Evolutionary conservation across 2,888 invertebrate species (phyloP).

Genomic region (Julus scandinavius): DNA sequence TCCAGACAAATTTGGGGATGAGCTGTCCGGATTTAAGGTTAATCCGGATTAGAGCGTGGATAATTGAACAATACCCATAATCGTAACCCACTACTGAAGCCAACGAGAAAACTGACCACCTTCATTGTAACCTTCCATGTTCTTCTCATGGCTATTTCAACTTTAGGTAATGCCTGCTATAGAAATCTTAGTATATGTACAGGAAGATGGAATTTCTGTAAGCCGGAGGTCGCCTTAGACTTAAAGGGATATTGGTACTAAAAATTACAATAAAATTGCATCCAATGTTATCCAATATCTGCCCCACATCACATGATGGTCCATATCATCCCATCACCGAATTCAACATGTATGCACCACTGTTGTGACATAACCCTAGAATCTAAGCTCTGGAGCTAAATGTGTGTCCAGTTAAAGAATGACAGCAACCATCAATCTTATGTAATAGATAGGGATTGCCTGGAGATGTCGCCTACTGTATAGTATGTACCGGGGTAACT

Average conservation of each 20-base stretch:
- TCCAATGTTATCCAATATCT: too few species aligned
- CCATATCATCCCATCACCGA: too few species aligned
- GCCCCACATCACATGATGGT: too few species aligned
- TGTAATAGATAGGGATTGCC: slow-evolving; percentile 6
- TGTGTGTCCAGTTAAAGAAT: not conserved
- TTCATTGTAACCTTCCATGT: not conserved
- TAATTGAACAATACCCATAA: slow-evolving; percentile 5
- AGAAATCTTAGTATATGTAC: too few species aligned
- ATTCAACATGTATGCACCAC: too few species aligned
- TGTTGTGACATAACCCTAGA: not conserved
- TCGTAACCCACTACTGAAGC: not conserved
- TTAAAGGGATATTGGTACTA: too few species aligned
- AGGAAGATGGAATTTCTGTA: too few species aligned
- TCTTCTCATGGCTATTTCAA: too few species aligned
- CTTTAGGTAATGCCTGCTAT: too few species aligned
- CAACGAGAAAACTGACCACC: not conserved
- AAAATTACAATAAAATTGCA: too few species aligned
- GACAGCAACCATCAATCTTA: slow-evolving; percentile 8
- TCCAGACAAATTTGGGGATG: slow-evolving; percentile 18
- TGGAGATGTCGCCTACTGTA: not conserved
- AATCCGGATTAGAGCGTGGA: slow-evolving; percentile 2
- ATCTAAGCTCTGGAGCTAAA: not conserved
- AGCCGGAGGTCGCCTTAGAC: too few species aligned
- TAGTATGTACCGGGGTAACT: slow-evolving; percentile 1
- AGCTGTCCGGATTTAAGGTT: not conserved